A percentile compares a stretch with the other conserved stretches of the same genome.
These are phyloP conservation scores for Lepidotrigona ventralis DNA, from an alignment of 1,140 invertebrate species.

Conservation along the genomic window DNA sequence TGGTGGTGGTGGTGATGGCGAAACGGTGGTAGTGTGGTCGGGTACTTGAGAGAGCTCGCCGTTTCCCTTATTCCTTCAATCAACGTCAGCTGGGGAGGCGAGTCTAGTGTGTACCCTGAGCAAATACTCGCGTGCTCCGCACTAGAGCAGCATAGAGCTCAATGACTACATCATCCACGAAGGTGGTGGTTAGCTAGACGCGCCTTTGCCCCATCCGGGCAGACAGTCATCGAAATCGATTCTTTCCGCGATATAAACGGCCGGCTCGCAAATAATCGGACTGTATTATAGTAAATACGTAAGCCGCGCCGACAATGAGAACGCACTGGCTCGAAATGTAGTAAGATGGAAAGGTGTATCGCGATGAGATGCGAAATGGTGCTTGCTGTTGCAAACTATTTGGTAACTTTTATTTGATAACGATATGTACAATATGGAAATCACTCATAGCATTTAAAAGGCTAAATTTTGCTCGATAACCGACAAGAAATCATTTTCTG, in stretches of 20 bases:
- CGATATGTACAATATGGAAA: too few relatives aligned
- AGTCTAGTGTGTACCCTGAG: conserved; percentile 79
- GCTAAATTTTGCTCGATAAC: too few relatives aligned
- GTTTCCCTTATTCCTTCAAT: conserved; percentile 80
- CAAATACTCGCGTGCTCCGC: conserved; percentile 77
- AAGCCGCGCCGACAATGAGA: too few relatives aligned
- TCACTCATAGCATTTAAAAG: too few relatives aligned
- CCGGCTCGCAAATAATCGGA: conserved; percentile 35
- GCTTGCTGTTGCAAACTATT: too few relatives aligned
- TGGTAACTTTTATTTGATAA: too few relatives aligned
- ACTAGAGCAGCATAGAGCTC: conserved; percentile 76
- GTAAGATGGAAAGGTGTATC: background rate
- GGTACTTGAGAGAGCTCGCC: conserved; percentile 72
- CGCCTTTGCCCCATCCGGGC: conserved; percentile 63
- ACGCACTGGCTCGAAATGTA: background rate
- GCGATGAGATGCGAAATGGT: too few relatives aligned
- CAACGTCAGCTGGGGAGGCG: conserved; percentile 79
- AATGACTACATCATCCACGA: conserved; percentile 78
- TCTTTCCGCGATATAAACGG: conserved; percentile 54
- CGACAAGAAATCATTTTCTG: background rate
- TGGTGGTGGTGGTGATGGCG: conserved; percentile 40
- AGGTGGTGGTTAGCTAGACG: conserved; percentile 70
- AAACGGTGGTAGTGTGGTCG: conserved; percentile 43
- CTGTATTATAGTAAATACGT: conserved; percentile 46
- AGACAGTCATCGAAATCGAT: conserved; percentile 70